Percentiles rank a stretch among this genome's conserved stretches.
Evolutionary conservation across 2,888 invertebrate genomes (phyloP).

Genomic region (Cheilosia vulpina): DNA sequence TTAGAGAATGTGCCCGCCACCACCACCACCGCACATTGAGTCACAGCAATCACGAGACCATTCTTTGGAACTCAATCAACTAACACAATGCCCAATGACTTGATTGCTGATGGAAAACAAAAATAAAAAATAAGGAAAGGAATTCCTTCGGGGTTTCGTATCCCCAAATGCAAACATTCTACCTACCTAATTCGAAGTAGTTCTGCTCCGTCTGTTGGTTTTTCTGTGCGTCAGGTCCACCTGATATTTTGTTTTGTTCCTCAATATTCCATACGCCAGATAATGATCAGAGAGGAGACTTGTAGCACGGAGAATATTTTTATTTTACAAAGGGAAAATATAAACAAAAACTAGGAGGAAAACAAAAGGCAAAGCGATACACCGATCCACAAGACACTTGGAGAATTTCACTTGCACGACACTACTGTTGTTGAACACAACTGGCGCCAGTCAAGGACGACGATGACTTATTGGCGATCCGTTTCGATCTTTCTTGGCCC

Average conservation of each 20-base stretch:
- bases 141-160: conserved; percentile 22
- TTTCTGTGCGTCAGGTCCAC: conserved; percentile 8
- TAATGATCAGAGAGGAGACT: conserved; percentile 34
- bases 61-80: conserved; percentile 8
- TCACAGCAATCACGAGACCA: not conserved
- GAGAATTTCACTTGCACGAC: conserved; percentile 11
- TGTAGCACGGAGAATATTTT: not conserved
- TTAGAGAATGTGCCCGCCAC: not conserved
- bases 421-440: conserved; percentile 18
- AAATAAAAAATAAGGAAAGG: conserved; percentile 9
- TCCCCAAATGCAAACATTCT: conserved; percentile 16
- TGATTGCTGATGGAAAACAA: not conserved
- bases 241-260: conserved; percentile 43
- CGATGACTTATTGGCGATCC: conserved; percentile 44
- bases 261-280: conserved; percentile 47
- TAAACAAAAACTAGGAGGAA: conserved; percentile 20
- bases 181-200: conserved; percentile 55
- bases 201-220: conserved; percentile 8
- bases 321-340: conserved; percentile 5
- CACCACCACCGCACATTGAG: not conserved
- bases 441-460: conserved; percentile 48
- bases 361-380: not conserved
- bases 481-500: conserved; percentile 35
- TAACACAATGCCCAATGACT: conserved; percentile 32
- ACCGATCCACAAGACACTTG: conserved; percentile 5